Evolutionary conservation across 2,888 invertebrate genomes (phyloP), one percentile per base, ranked within the genome.

Genomic region (Pinctada fucata): DNA sequence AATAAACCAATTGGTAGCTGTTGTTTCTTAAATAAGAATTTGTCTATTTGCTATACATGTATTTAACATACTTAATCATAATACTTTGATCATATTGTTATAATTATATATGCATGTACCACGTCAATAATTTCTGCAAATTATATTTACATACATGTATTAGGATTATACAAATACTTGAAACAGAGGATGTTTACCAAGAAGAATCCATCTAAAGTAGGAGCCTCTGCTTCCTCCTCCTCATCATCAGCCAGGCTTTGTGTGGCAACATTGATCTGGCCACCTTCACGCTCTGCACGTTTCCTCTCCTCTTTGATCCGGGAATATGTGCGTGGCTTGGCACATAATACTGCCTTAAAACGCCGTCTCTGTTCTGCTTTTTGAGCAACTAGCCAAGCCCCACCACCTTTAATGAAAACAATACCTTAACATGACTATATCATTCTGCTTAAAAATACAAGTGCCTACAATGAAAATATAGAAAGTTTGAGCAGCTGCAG

Each of bases 321-420:
- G 3, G 89, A 88, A 83, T 89, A 92, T 5, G 91, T 91, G 67
- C 88, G 86, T 31, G 90, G 91, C 77, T 90, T 90, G 6, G 90
- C 83, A 79, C 91, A 91, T 5, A 92, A 83, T 6, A 92, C 87
- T 8, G 92, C 91, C 75, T 92, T 91, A 79, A 92, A 91, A 13
- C 91, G 84, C 3, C 88, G 79, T 50, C 90, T 83, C 79, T 92
- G 91, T 79, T 92, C 92, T 3, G 90, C 90, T 78, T 87, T 85
- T 63, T 91, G 91, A n/a, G 89, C 90, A 31, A 90, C 87, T 10
- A 91, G 83, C 92, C 92, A 92, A 67, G 92, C 91, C 66, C 92
- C 92, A 81, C 87, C 89, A 73, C 82, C 91, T 91, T 77, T 16
- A 83, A 80, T 71, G 16, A 31, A 81, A 70, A 64, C n/a, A 64